Conservation (phyloP, 2,113 vertebrate genomes). For the Aptenodytes forsteri region DNA sequence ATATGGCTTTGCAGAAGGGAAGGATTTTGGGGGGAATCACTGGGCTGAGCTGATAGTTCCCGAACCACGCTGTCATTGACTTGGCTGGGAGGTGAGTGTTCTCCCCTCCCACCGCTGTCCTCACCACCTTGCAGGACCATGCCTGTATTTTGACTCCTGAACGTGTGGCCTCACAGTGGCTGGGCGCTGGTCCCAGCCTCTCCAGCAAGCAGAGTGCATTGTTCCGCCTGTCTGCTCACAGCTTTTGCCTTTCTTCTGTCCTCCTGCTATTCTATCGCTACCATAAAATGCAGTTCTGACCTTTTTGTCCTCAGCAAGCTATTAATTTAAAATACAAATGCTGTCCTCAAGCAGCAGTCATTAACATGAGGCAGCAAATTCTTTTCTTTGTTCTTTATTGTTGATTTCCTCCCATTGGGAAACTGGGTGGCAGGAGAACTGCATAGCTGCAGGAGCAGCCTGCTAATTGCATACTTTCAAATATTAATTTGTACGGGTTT, state of each 20-base stretch:
- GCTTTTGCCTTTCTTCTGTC: slow-evolving; percentile 25
- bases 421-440: slow-evolving; percentile 56
- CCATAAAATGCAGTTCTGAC: slow-evolving; percentile 64
- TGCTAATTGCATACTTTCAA: slow-evolving; percentile 76
- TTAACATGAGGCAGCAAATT: slow-evolving; percentile 74
- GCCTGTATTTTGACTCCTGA: background rate
- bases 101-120: rapidly evolving
- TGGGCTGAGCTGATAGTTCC: background rate
- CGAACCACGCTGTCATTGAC: background rate
- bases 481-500: slow-evolving; percentile 65
- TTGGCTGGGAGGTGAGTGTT: background rate
- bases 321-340: slow-evolving; percentile 65
- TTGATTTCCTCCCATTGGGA: slow-evolving; percentile 69
- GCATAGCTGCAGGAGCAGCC: slow-evolving; percentile 62
- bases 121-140: background rate
- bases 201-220: background rate
- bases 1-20: background rate
- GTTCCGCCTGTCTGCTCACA: slow-evolving; percentile 12
- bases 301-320: slow-evolving; percentile 71
- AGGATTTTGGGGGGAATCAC: background rate
- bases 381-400: slow-evolving; percentile 73
- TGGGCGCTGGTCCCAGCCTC: background rate
- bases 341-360: slow-evolving; percentile 50
- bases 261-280: slow-evolving; percentile 3
- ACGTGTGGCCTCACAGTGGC: background rate